Percentiles rank a stretch among this genome's conserved stretches.
Evolutionary conservation across 2,797 vertebrate species (phyloP).

Genomic region (Staurois parvus): DNA sequence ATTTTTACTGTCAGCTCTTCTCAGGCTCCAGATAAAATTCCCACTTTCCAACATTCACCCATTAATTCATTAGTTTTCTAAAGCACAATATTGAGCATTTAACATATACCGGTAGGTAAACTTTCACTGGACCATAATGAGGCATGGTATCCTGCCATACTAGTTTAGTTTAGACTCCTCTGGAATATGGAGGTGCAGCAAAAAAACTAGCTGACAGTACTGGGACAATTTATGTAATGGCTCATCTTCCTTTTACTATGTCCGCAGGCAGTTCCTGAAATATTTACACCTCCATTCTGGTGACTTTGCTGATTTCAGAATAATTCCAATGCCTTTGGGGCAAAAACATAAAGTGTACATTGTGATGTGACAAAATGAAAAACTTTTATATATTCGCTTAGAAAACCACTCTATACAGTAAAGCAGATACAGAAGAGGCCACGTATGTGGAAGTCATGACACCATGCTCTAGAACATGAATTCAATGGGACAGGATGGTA

Average conservation of each 20-base stretch:
- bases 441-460: background rate
- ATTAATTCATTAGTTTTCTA: background rate
- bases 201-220: slow-evolving; percentile 13
- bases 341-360: background rate
- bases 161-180: slow-evolving; percentile 1
- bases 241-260: slow-evolving; percentile 65
- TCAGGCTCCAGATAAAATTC: slow-evolving; percentile 1
- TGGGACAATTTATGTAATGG: slow-evolving; percentile 70
- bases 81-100: background rate
- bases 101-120: no score
- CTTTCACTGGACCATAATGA: background rate
- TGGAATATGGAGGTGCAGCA: background rate
- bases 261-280: slow-evolving; percentile 68
- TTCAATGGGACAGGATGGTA: background rate
- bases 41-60: background rate
- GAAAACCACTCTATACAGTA: background rate
- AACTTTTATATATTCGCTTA: background rate
- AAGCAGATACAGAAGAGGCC: background rate
- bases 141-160: background rate
- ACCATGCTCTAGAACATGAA: background rate
- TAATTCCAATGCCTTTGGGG: slow-evolving; percentile 63
- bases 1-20: slow-evolving; percentile 12
- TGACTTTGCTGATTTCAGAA: slow-evolving; percentile 66
- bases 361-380: slow-evolving; percentile 25
- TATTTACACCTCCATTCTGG: slow-evolving; percentile 67